These are phyloP conservation scores for Orestias chungarensis DNA, from an alignment of 2,797 vertebrate genomes.

Conservation along the genomic window DNA sequence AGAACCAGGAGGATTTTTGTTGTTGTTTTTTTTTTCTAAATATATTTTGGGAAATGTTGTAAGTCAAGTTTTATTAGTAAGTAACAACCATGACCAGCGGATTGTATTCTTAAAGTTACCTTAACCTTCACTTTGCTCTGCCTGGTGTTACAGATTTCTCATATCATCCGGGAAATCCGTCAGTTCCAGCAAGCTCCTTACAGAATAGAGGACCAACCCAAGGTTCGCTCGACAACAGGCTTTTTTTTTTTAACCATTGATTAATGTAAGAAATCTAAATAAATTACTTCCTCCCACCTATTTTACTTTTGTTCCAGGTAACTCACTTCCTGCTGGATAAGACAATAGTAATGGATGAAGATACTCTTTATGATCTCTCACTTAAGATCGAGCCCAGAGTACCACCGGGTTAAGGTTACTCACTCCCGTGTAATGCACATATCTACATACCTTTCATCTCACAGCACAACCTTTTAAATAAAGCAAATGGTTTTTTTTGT, in stretches of 20 bases:
- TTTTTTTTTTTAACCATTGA: not conserved
- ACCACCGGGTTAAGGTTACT: conserved; percentile 71
- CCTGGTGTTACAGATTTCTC: conserved; percentile 86
- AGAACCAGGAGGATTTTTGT: too few relatives aligned
- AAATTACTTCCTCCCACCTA: not conserved
- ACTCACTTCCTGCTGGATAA: conserved; percentile 96
- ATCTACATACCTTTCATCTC: not conserved
- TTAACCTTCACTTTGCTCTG: not conserved
- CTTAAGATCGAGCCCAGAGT: conserved; percentile 93
- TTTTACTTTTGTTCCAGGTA: conserved; percentile 78
- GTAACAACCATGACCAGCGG: too few relatives aligned
- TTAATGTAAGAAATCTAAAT: not conserved
- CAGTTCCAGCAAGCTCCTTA: conserved; percentile 97
- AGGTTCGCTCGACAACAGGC: conserved; percentile 74
- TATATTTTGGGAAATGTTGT: not conserved
- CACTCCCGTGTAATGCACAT: not conserved
- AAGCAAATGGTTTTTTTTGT: conserved; percentile 15
- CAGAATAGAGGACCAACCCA: conserved; percentile 94
- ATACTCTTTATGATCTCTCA: conserved; percentile 93
- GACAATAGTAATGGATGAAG: conserved; percentile 93
- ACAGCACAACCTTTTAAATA: not conserved
- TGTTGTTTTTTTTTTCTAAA: not conserved
- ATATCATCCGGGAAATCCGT: conserved; percentile 95
- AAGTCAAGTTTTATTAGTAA: not conserved
- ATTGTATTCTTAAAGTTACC: too few relatives aligned